These are phyloP conservation scores for Coilia nasus DNA, from an alignment of 2,797 vertebrate species.

Conservation along the genomic window DNA sequence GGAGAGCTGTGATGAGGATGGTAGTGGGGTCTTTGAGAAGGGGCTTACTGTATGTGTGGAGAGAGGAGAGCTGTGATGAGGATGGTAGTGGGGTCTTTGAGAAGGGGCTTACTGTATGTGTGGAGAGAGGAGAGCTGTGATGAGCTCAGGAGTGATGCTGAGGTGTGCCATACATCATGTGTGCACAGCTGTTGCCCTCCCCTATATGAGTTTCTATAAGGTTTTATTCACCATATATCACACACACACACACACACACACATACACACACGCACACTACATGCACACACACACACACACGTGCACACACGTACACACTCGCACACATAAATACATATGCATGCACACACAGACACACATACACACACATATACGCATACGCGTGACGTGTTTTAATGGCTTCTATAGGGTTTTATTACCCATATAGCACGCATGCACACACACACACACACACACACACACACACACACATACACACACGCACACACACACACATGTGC, in stretches of 20 bases:
- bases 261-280: background rate
- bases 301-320: conserved; percentile 13
- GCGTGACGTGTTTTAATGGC: no score
- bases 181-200: background rate
- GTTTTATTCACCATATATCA: no score
- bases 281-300: no score
- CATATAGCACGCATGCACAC: background rate
- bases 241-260: background rate
- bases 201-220: background rate
- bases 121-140: background rate
- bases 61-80: no score
- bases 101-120: no score
- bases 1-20: no score
- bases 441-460: background rate
- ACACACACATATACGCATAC: background rate
- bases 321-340: conserved; percentile 7
- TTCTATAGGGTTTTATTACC: no score
- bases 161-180: background rate
- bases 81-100: no score
- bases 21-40: no score
- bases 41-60: no score
- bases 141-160: background rate
- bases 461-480: background rate
- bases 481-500: conserved; percentile 5
- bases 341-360: background rate